Evolutionary conservation across 2,888 invertebrate genomes (phyloP), one percentile per base, ranked within the genome.

Genomic region (Odontomyia ornata): DNA sequence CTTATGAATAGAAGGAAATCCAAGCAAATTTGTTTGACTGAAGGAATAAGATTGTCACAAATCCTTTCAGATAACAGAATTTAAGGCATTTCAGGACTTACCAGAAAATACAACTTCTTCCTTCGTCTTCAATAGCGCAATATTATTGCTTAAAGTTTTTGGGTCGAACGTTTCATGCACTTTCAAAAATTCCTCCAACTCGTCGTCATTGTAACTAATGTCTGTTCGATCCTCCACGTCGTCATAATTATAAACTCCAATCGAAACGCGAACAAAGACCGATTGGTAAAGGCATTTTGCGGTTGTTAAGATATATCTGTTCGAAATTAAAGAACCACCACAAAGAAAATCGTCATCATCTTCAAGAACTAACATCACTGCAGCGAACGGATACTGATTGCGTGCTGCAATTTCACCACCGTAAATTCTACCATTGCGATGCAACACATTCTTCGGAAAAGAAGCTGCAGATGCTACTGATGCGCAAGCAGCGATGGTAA

Each of bases 241-340:
- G 84, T 76, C 84, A 84, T 43, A 86, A 85, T 77, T 85, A 76
- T 85, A 84, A 36, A 86, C 86, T 21, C 86, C 86, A 21, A 86
- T 11, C 77, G 86, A 86, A 5, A 86, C 25, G 21, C 25, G 23
- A 7, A 25, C 82, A 76, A 85, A 2, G 23, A n/a, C 43, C 21
- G 46, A 1, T 30, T 57, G 9, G 1, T 52, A 15, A 1, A 67
- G 13, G 15, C 69, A 77, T 23, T 75, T 62, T 21, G 77, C 77
- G 7, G 77, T 56, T 28, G 75, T 77, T 18, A 77, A 46, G n/a
- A 77, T 67, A 27, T 56, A 56, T 25, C 46, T 60, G 1, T 69
- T 27, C 46, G 77, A 77, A 28, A 77, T 77, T 5, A 77, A 23
- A 5, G 75, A 56, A 21, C 75, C 77, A n/a, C 77, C 77, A 25